phyloP scores from a whole-genome alignment of 2,113 vertebrate genomes.

The Crotophaga sulcirostris region DNA sequence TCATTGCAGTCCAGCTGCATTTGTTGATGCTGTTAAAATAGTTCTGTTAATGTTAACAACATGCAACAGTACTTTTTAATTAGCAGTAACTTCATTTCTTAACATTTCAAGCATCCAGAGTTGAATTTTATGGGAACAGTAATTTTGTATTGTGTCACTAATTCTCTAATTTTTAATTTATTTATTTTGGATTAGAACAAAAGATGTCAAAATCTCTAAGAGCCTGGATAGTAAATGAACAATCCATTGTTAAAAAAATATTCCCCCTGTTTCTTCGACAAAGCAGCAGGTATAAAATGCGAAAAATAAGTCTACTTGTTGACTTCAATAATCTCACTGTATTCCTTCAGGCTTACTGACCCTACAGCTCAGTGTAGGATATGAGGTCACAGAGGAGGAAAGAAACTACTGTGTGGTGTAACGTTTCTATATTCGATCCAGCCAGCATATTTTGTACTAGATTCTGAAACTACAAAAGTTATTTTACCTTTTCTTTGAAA shows the following conservation, averaged over 20 bases:
- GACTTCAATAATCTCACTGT: background rate
- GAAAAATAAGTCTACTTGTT: background rate
- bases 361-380: background rate
- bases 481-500: background rate
- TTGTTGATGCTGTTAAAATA: background rate
- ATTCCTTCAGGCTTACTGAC: background rate
- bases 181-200: background rate
- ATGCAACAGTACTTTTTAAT: background rate
- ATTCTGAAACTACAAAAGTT: background rate
- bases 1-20: background rate
- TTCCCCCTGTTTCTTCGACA: background rate
- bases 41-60: background rate
- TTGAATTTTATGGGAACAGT: background rate
- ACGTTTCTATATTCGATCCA: background rate
- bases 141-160: background rate
- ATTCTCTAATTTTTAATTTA: background rate
- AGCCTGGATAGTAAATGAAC: background rate
- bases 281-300: background rate
- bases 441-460: background rate
- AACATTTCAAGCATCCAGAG: background rate
- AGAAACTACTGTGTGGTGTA: background rate
- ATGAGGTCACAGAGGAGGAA: accelerated
- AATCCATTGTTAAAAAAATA: background rate
- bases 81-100: background rate
- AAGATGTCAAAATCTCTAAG: background rate